Conservation (phyloP, 1,140 invertebrate species). For the Glossosoma conforme region DNA sequence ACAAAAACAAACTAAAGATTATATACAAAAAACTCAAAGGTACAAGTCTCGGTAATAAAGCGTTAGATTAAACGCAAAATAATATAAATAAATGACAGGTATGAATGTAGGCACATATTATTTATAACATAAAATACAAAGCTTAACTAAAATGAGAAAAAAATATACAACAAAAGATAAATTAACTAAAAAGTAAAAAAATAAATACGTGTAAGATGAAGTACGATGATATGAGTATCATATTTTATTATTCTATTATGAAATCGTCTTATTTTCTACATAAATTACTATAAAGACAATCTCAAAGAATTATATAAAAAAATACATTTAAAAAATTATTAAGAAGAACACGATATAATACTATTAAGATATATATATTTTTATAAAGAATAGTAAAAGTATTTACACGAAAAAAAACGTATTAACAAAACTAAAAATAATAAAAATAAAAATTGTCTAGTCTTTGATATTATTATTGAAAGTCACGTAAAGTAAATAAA, state of each 20-base stretch:
- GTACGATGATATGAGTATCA: constrained; percentile 5
- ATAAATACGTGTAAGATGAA: constrained; percentile 6
- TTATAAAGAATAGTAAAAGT: constrained; percentile 6
- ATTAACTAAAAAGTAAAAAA: constrained; percentile 17
- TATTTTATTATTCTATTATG: constrained; percentile 16
- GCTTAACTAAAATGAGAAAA: constrained; percentile 26
- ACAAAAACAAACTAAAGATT: constrained; percentile 27
- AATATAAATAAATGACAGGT: constrained; percentile 25
- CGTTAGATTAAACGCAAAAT: constrained; percentile 23
- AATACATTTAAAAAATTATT: constrained; percentile 1
- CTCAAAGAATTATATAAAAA: constrained; percentile 1
- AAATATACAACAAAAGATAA: constrained; percentile 18
- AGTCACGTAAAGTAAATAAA: constrained; percentile 15
- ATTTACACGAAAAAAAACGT: constrained; percentile 18
- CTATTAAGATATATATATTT: constrained; percentile 23
- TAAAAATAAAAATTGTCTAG: constrained; percentile 20
- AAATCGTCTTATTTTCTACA: constrained; percentile 6
- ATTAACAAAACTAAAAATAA: constrained; percentile 12
- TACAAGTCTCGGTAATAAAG: too few species aligned
- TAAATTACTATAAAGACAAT: constrained; percentile 3
- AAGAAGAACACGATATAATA: constrained; percentile 4
- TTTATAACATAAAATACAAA: constrained; percentile 15
- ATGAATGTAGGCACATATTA: constrained; percentile 28
- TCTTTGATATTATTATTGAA: constrained; percentile 17
- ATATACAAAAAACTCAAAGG: constrained; percentile 30